Percentiles rank a stretch among this genome's conserved stretches.
These are phyloP conservation scores for Xenops minutus DNA, from an alignment of 2,797 vertebrate species.

Conservation along the genomic window DNA sequence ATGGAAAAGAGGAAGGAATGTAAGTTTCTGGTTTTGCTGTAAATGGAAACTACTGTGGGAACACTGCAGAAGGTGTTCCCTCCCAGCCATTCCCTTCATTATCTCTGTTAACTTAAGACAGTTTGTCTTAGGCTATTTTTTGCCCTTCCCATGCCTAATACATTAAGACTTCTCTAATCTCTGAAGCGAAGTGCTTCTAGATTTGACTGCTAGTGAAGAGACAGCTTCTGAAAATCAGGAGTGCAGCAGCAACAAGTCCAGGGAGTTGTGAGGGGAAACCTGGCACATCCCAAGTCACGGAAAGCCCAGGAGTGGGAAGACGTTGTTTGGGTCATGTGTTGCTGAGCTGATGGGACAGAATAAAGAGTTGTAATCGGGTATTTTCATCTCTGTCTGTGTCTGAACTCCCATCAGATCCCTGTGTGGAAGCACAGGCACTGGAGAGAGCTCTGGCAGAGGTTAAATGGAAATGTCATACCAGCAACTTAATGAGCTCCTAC, in stretches of 20 bases:
- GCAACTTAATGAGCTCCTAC: not conserved
- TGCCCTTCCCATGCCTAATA: not conserved
- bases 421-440: not conserved
- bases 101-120: conserved; percentile 11
- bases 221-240: not conserved
- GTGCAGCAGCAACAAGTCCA: not conserved
- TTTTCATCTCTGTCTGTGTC: not conserved
- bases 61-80: not conserved
- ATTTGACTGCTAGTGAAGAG: not conserved
- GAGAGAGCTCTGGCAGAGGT: not conserved
- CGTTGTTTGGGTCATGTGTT: not conserved
- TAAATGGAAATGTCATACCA: not conserved
- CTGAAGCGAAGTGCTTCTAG: not conserved
- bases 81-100: not conserved
- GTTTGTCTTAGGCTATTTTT: conserved; percentile 35
- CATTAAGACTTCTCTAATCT: conserved; percentile 5
- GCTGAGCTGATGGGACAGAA: not conserved
- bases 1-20: not conserved
- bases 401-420: fast-evolving
- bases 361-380: not conserved
- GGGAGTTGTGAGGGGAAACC: not conserved
- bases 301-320: not conserved
- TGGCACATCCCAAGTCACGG: not conserved
- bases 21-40: not conserved
- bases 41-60: not conserved